phyloP scores from a whole-genome alignment of 2,888 invertebrate genomes.

The Drosophila kuntzei region DNA sequence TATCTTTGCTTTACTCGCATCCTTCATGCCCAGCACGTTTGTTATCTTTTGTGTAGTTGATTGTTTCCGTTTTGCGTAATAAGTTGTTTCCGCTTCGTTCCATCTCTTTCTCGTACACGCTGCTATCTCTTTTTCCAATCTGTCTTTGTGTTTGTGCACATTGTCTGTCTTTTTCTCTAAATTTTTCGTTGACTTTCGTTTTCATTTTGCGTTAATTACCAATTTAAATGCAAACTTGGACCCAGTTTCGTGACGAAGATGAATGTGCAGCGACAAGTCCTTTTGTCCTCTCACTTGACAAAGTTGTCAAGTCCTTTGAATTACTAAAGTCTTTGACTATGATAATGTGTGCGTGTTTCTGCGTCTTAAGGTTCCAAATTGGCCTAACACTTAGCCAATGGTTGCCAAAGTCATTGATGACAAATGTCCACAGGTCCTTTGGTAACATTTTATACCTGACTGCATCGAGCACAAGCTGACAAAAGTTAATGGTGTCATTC shows the following conservation, averaged over 20 bases:
- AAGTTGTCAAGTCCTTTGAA: constrained; percentile 59
- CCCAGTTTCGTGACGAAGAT: constrained; percentile 71
- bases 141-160: constrained; percentile 56
- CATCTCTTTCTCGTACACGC: constrained; percentile 10
- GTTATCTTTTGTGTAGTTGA: constrained; percentile 74
- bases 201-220: constrained; percentile 77
- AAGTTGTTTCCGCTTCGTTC: constrained; percentile 56
- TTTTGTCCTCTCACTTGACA: constrained; percentile 57
- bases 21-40: constrained; percentile 66
- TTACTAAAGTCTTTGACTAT: constrained; percentile 25
- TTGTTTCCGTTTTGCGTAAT: constrained; percentile 73
- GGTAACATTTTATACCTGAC: constrained; percentile 18
- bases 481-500: constrained; percentile 8
- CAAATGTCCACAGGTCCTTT: constrained; percentile 27
- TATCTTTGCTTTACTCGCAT: constrained; percentile 45
- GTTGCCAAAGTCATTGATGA: constrained; percentile 22
- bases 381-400: constrained; percentile 21
- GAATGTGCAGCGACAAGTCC: constrained; percentile 65
- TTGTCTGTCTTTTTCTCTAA: constrained; percentile 24
- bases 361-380: constrained; percentile 26
- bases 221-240: constrained; percentile 82
- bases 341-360: constrained; percentile 18
- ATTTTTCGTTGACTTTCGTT: constrained; percentile 51
- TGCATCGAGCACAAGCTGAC: constrained; percentile 4
- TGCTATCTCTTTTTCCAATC: constrained; percentile 34